A percentile compares a stretch with the other conserved stretches of the same genome.
Evolutionary conservation across 1,140 invertebrate species (phyloP).

Genomic region (Rhagoletis pomonella): DNA sequence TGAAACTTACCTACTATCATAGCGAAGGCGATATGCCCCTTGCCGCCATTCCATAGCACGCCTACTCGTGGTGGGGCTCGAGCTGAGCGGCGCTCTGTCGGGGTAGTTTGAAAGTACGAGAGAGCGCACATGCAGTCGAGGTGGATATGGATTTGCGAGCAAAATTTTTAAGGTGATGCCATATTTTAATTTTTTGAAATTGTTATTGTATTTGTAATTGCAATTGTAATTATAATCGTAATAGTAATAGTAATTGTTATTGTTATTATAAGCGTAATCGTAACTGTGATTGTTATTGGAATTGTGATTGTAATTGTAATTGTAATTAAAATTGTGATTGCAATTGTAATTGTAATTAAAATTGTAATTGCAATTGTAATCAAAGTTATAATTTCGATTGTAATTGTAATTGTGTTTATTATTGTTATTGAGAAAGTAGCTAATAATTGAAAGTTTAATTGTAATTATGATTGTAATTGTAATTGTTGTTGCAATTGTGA

Average conservation of each 20-base stretch:
- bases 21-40: neutral
- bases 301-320: neutral
- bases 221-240: neutral
- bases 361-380: too few species aligned
- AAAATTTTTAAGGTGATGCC: too few species aligned
- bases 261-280: too few species aligned
- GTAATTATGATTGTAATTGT: neutral
- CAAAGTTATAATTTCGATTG: too few species aligned
- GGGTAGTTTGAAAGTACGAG: neutral
- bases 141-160: neutral
- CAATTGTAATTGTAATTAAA: neutral
- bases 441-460: too few species aligned
- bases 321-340: neutral
- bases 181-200: too few species aligned
- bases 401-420: too few species aligned
- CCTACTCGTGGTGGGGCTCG: neutral
- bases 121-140: neutral
- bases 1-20: slow-evolving; percentile 17
- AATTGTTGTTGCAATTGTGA: neutral
- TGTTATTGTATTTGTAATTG: neutral
- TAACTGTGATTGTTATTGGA: neutral
- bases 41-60: neutral
- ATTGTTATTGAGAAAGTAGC: too few species aligned
- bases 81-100: neutral
- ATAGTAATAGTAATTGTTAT: neutral